Evolutionary conservation across 1,140 invertebrate species (phyloP), one percentile per base, ranked within the genome.

Genomic region (Leptopilina clavipes): DNA sequence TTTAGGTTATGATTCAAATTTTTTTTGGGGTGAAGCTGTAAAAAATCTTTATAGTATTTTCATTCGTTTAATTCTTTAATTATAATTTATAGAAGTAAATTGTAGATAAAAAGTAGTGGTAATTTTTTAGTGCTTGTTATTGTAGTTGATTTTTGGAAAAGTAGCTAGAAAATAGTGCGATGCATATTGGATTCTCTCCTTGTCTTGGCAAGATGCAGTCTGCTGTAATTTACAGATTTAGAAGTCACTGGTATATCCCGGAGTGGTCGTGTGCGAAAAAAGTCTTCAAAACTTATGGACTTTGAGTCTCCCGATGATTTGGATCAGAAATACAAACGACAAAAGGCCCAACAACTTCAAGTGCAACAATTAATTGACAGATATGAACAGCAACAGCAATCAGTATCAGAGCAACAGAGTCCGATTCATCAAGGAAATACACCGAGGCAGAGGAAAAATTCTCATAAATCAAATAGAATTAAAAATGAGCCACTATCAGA

Each of bases 221-320:
- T 82, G 80, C 82, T 87, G 75, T 87, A 84, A 82, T 76, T 89
- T 89, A 74, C 82, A 94, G 94, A 95, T 91, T 91, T 96, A 84
- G 95, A 96, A 90, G 94, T 96, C 19, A 95, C 95, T 70, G 96
- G 95, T 37, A 93, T 97, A 22, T 97, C 96, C 5, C 92, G 96
- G 72, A 97, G 96, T 84, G 97, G 96, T 18, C 91, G 97, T 59
- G 96, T 98, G 0, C 91, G 97, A 52, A 98, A 98, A 90, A 98
- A 98, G 88, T 98, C 97, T 8, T 97, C 97, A 0, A 98, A 98
- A 88, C 90, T 98, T 11, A 95, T 97, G 87, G 97, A 97, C 88
- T 98, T 97, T 90, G 96, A 98, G 86, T 96, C 96, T 0, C 95
- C 95, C 0, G 96, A 98, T 87, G 95, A 97, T 82, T 81, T 87